Base-by-base conservation (phyloP, 2,113 vertebrate genomes). In the Hylia prasina region DNA sequence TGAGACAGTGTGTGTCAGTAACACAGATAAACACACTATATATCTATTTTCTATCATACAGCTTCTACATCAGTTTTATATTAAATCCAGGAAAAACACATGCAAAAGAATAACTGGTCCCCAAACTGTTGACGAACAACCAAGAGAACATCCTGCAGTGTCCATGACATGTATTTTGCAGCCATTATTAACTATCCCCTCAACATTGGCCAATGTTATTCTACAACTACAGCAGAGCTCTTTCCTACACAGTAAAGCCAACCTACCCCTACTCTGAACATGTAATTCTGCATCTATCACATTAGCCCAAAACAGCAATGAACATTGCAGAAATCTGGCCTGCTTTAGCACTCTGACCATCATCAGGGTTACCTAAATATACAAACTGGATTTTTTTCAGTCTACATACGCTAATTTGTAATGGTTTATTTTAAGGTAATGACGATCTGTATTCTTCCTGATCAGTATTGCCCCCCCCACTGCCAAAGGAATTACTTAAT, bases 391-490 rank as follows among this genome's bases (percentile, higher is more conserved):
- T 6, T 51, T 79, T 79, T 58, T 84, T 9, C 31, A 61, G 65
- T 47, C 30, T 75, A 50, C 17, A 4, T 51, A 11, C 2, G 22
- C 11, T 35, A 30, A 53, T 9, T 90, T 3, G 0, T 45, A 87
- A 50, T 5, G 22, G 7, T 58, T 60, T 39, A 73, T 40, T 83
- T 90, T 73, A 63, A 73, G 35, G 40, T 50, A 87, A 58, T 35
- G 24, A 60, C 45, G 25, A 42, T n/a, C n/a, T n/a, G 16, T 48
- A 65, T 48, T 53, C n/a, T 44, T 44, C 23, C 47, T 58, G 16
- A 56, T 39, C 58, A 39, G 24, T 60, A 60, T 15, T 45, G 58
- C 2, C 2, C 3, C 2, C 0, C 0, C 13, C 6, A 10, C 2
- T 6, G 10, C 17, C 17, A 27, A 22, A 12, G 28, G 11, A 81